Evolutionary conservation across 1,140 invertebrate species (phyloP), one percentile per base, ranked within the genome.

Genomic region (Caenorhabditis elegans): DNA sequence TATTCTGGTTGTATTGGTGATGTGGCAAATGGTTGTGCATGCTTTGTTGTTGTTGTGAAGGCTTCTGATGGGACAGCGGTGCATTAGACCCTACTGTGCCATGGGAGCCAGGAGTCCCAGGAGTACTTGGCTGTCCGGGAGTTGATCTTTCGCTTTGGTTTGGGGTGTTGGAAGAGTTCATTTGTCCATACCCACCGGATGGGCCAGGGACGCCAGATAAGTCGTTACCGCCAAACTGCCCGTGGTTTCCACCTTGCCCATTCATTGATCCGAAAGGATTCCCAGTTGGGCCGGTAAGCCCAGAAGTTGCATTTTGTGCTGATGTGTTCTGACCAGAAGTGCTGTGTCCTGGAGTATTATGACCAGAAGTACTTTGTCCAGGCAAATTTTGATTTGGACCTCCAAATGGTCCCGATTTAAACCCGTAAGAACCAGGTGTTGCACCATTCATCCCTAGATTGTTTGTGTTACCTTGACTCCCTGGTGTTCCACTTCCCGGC

Each of bases 11-110:
- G 60, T 70, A 70, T 10, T 43, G 60, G 11, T 31, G 60, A 1
- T 31, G 60, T 70, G 31, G 60, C 60, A 70, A 39, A 22, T 70
- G 15, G 39, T 39, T 70, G 19, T 70, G 60, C 53, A 60, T 60
- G 31, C 53, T 28, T 8, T 43, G 39, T 43, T 43, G 53, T 34
- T 60, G 53, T 34, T 60, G 53, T 2, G 60, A 26, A 6, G 34
- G n/a, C 60, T 28, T 70, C 5, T 70, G 60, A 3, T 70, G 60
- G 22, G 19, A 53, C 49, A 53, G 13, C 13, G 49, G 49, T 3
- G 13, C 24, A 4, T 4, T 24, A 24, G 49, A 22, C 24, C 60
- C 34, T 13, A 34, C 15, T n/a, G 53, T 3, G 31, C 26, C 53
- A 34, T 60, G 53, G 17, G 26, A 34, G 1, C 49, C 49, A 53